A percentile compares a stretch with the other conserved stretches of the same genome.
phyloP scores from a whole-genome alignment of 2,113 vertebrate species.

The Eptatretus burgeri region DNA sequence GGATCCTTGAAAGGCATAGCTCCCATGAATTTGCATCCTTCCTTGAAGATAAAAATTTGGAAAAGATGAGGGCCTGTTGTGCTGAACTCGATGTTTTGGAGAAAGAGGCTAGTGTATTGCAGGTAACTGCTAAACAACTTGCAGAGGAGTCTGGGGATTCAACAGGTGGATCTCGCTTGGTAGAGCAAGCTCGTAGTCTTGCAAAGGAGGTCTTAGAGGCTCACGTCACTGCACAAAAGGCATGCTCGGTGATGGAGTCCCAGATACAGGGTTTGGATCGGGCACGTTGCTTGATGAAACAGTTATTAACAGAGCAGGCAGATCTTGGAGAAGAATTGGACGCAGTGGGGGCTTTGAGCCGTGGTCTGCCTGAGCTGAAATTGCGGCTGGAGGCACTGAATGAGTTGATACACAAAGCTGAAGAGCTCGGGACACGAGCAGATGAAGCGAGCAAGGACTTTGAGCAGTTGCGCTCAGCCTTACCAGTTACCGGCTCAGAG shows the following conservation, averaged over 20 bases:
- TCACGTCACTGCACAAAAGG: too few relatives aligned
- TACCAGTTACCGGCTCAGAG: constrained; percentile 12
- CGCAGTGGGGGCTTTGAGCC: constrained; percentile 44
- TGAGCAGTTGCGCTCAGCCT: constrained; percentile 27
- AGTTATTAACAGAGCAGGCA: too few relatives aligned
- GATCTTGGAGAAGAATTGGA: constrained; percentile 62
- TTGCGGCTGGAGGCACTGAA: constrained; percentile 53
- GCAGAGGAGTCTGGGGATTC: constrained; percentile 39
- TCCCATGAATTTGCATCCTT: constrained; percentile 65
- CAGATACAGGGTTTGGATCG: too few relatives aligned
- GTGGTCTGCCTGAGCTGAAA: constrained; percentile 53
- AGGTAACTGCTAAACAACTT: constrained; percentile 44
- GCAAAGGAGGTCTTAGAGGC: too few relatives aligned
- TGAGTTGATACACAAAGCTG: constrained; percentile 36
- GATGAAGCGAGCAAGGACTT: constrained; percentile 39
- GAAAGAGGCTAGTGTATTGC: constrained; percentile 56
- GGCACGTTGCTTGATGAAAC: too few relatives aligned
- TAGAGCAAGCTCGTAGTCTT: too few relatives aligned
- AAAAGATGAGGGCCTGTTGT: constrained; percentile 52
- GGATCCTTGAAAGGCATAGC: constrained; percentile 75
- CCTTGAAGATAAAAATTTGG: constrained; percentile 59
- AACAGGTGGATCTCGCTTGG: too few relatives aligned
- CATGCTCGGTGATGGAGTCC: too few relatives aligned
- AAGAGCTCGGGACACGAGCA: constrained; percentile 28
- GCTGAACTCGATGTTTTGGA: constrained; percentile 42